Percentiles rank a stretch among this genome's conserved stretches.
Evolutionary conservation across 2,113 vertebrate species (phyloP).

Genomic region (Hydrochoerus hydrochaeris): DNA sequence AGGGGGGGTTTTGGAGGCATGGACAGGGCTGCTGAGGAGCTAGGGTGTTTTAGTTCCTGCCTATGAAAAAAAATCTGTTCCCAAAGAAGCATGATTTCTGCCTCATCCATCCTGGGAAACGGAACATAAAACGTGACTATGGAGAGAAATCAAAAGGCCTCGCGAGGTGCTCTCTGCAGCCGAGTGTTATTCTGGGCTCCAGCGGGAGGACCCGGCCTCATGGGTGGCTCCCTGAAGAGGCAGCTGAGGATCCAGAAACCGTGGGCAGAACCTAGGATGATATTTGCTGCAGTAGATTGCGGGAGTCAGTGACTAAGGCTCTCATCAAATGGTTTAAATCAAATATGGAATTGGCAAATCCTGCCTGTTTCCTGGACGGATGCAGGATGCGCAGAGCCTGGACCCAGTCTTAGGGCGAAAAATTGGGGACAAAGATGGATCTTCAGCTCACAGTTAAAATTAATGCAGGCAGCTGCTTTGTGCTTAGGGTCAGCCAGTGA

Average conservation of each 20-base stretch:
- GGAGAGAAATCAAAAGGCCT: constrained; percentile 62
- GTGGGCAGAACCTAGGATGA: constrained; percentile 69
- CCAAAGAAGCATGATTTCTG: constrained; percentile 68
- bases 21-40: constrained; percentile 45
- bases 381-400: neutral
- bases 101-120: constrained; percentile 55
- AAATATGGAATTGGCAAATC: constrained; percentile 21
- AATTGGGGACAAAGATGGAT: constrained; percentile 19
- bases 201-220: constrained; percentile 57
- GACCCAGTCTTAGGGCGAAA: constrained; percentile 39
- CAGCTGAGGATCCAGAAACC: constrained; percentile 55
- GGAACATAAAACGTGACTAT: constrained; percentile 68
- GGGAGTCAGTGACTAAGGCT: constrained; percentile 63
- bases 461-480: constrained; percentile 49
- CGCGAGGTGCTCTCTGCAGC: constrained; percentile 1
- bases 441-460: constrained; percentile 49
- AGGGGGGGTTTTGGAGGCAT: constrained; percentile 22
- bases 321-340: constrained; percentile 56
- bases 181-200: constrained; percentile 67
- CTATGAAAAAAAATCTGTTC: constrained; percentile 67
- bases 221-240: constrained; percentile 62
- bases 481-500: constrained; percentile 19
- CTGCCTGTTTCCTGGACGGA: constrained; percentile 56
- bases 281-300: constrained; percentile 70
- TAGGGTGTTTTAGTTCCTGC: constrained; percentile 69